Percentiles rank a stretch among this genome's conserved stretches.
Evolutionary conservation across 2,888 invertebrate species (phyloP).

Genomic region (Meganola albula): DNA sequence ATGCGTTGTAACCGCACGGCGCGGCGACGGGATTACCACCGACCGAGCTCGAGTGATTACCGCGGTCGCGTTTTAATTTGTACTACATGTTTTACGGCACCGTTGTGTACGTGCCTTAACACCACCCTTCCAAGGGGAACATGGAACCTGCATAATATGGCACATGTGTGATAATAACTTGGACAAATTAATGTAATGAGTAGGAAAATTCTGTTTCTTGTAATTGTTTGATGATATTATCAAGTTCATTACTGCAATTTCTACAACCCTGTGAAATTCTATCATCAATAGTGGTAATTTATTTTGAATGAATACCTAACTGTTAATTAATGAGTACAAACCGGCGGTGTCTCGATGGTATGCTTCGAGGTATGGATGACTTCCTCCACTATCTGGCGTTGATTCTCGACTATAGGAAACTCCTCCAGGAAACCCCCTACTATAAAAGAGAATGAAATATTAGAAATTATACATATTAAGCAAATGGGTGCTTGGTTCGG

Average conservation of each 20-base stretch:
- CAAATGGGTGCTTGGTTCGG: conserved; percentile 14
- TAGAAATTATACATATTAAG: background rate
- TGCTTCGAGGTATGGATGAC: conserved; percentile 90
- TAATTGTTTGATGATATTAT: conserved; percentile 16
- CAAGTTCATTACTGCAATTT: too few species aligned
- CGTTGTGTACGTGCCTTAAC: conserved; percentile 35
- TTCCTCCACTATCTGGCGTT: conserved; percentile 92
- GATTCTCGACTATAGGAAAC: conserved; percentile 90
- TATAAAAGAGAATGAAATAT: conserved; percentile 22
- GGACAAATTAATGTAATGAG: conserved; percentile 28
- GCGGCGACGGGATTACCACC: conserved; percentile 24
- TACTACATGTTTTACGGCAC: conserved; percentile 54
- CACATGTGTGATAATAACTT: conserved; percentile 27
- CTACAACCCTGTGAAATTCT: too few species aligned
- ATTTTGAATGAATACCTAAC: too few species aligned
- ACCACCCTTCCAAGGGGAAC: conserved; percentile 16
- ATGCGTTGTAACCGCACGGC: conserved; percentile 33
- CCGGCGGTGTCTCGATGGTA: conserved; percentile 90
- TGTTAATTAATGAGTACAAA: conserved; percentile 66
- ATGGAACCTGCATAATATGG: conserved; percentile 19
- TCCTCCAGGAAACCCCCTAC: conserved; percentile 81
- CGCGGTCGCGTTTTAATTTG: conserved; percentile 70
- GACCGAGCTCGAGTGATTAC: conserved; percentile 48
- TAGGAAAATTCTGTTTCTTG: conserved; percentile 21
- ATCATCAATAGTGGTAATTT: too few species aligned